These are phyloP conservation scores for Asobara japonica DNA, from an alignment of 1,140 invertebrate species.

Conservation along the genomic window DNA sequence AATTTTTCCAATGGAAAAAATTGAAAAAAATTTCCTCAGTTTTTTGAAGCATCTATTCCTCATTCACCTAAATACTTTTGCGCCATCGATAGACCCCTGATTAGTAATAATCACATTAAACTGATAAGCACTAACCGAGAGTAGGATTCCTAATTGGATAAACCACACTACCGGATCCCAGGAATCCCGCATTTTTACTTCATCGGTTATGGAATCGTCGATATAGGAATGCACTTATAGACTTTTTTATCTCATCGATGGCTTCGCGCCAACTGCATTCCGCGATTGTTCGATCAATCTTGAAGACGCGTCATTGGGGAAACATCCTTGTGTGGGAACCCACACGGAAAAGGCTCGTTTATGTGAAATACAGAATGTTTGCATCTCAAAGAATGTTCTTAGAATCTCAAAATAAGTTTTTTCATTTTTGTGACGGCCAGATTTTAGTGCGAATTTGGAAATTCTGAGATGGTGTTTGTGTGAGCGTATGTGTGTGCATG, in stretches of 20 bases:
- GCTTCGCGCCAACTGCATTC: not conserved
- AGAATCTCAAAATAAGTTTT: too few relatives aligned
- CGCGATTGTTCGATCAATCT: slow-evolving; percentile 5
- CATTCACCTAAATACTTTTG: not conserved
- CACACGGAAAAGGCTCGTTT: not conserved
- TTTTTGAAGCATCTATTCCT: not conserved
- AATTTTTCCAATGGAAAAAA: too few relatives aligned
- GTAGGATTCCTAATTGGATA: not conserved
- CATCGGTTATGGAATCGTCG: not conserved
- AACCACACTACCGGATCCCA: not conserved
- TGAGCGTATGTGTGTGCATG: too few relatives aligned
- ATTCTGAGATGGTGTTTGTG: too few relatives aligned
- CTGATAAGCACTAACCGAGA: not conserved
- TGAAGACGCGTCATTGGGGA: slow-evolving; percentile 23
- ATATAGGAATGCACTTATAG: not conserved
- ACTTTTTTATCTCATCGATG: slow-evolving; percentile 8
- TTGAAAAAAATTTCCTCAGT: too few relatives aligned
- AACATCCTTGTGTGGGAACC: slow-evolving; percentile 15
- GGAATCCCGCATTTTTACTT: not conserved
- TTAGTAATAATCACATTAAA: not conserved
- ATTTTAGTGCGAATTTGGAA: too few relatives aligned
- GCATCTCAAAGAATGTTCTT: too few relatives aligned
- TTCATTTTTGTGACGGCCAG: too few relatives aligned
- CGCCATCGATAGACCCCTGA: not conserved
- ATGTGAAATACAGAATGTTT: not conserved